phyloP scores from a whole-genome alignment of 2,797 vertebrate genomes.

The Catostomus latipinnis region DNA sequence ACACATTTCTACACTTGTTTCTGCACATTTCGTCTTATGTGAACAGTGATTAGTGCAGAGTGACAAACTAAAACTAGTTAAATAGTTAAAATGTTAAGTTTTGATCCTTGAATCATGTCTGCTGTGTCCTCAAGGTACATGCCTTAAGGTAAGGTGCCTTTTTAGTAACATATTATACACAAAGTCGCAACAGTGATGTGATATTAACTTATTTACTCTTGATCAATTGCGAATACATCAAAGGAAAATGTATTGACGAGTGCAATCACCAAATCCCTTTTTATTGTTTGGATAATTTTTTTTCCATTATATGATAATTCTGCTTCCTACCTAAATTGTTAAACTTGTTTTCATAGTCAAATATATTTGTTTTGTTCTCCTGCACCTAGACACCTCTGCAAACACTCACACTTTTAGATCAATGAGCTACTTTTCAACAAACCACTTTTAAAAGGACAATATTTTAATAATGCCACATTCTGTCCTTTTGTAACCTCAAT shows the following conservation, averaged over 20 bases:
- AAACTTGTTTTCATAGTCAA: background rate
- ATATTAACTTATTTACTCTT: background rate
- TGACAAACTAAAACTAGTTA: background rate
- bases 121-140: background rate
- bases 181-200: background rate
- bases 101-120: slow-evolving; percentile 23
- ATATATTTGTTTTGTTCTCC: background rate
- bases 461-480: slow-evolving; percentile 10
- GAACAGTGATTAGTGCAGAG: background rate
- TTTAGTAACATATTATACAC: background rate
- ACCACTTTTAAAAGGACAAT: background rate
- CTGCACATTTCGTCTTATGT: too few species aligned
- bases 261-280: background rate
- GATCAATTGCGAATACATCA: background rate
- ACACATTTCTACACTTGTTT: too few species aligned
- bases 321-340: background rate
- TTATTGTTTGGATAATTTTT: background rate
- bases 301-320: background rate
- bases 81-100: slow-evolving; percentile 19
- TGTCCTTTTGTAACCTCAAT: slow-evolving; percentile 54
- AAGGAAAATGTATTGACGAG: background rate
- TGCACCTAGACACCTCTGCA: background rate
- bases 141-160: background rate
- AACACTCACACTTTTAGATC: background rate
- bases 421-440: background rate